These are phyloP conservation scores for Passer montanus DNA, from an alignment of 2,113 vertebrate genomes.

Conservation along the genomic window DNA sequence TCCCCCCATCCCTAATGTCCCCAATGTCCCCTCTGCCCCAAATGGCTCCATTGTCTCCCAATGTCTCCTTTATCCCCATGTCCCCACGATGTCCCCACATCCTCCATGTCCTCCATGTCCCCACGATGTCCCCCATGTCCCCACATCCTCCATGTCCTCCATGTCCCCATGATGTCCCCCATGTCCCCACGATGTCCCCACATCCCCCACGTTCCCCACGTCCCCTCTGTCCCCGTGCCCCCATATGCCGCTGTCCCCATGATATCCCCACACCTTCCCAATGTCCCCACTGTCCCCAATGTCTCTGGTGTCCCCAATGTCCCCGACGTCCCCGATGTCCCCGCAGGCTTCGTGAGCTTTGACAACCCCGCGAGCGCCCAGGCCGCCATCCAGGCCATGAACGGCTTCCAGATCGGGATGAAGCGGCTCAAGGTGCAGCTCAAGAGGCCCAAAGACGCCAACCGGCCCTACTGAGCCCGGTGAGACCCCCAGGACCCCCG, in stretches of 20 bases:
- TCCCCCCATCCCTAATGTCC: neutral
- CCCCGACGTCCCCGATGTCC: neutral
- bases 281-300: no score
- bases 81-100: neutral
- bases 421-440: slow-evolving; percentile 94
- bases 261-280: neutral
- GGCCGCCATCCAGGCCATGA: slow-evolving; percentile 93
- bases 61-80: no score
- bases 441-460: slow-evolving; percentile 74
- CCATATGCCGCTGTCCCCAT: no score
- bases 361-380: slow-evolving; percentile 92
- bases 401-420: slow-evolving; percentile 94
- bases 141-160: neutral
- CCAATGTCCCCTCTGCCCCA: neutral
- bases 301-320: neutral
- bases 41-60: no score
- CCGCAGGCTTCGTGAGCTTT: slow-evolving; percentile 69
- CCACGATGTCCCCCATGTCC: neutral
- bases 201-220: neutral
- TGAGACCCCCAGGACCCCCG: neutral
- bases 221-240: neutral
- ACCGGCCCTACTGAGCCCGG: neutral
- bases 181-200: neutral
- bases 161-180: neutral
- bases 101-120: neutral